Percentiles rank a stretch among this genome's conserved stretches.
Evolutionary conservation across 2,888 invertebrate species (phyloP).

Genomic region (Hipparchia sbordonii): DNA sequence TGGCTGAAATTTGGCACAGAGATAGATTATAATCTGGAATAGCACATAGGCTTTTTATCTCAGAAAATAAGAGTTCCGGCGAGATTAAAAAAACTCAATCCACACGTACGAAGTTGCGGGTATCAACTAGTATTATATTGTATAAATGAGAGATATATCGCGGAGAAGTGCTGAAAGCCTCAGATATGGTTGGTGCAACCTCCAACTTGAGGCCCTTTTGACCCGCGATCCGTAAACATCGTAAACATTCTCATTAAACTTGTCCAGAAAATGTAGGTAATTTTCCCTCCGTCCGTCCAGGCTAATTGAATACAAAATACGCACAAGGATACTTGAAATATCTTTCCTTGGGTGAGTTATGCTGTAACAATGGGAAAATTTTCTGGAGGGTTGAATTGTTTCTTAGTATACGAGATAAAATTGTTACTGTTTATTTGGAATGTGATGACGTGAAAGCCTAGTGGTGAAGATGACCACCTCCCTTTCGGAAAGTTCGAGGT

Average conservation of each 20-base stretch:
- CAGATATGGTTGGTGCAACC: constrained; percentile 60
- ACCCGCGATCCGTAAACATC: constrained; percentile 72
- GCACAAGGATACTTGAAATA: neutral
- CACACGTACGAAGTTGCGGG: too few relatives aligned
- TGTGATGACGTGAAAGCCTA: neutral
- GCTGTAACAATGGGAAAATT: constrained; percentile 7
- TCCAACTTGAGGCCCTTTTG: constrained; percentile 71
- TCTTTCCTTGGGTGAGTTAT: constrained; percentile 8
- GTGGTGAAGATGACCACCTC: too few relatives aligned
- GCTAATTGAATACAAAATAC: constrained; percentile 11
- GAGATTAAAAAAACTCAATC: too few relatives aligned
- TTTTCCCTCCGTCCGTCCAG: neutral
- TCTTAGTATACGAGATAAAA: neutral
- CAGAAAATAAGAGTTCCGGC: too few relatives aligned
- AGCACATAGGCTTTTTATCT: too few relatives aligned
- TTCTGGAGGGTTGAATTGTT: neutral
- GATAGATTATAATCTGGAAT: too few relatives aligned
- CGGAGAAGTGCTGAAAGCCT: too few relatives aligned
- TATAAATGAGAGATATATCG: too few relatives aligned
- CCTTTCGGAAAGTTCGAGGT: too few relatives aligned
- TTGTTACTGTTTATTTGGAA: neutral
- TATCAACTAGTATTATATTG: too few relatives aligned
- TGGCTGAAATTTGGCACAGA: too few relatives aligned
- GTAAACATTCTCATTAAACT: constrained; percentile 70
- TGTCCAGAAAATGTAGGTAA: constrained; percentile 47